Conservation (phyloP, 1,140 invertebrate genomes). For the Trinorchestia longiramus region DNA sequence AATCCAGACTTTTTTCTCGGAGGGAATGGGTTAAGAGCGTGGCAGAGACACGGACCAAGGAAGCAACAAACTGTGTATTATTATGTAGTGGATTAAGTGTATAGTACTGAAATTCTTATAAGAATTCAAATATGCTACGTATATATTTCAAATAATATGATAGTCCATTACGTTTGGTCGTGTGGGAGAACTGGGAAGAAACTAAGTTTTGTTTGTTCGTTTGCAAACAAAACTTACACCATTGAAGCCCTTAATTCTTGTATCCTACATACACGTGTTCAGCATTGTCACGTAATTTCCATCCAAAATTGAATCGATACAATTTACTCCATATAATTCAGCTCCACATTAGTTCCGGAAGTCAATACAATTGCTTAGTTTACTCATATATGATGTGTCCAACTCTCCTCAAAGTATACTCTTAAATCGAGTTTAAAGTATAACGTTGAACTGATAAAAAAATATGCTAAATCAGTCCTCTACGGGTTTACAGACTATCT, state of each 20-base stretch:
- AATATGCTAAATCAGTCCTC: neutral
- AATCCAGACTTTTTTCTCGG: too few relatives aligned
- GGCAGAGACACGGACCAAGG: too few relatives aligned
- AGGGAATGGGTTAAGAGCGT: too few relatives aligned
- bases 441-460: neutral
- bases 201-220: neutral
- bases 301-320: neutral
- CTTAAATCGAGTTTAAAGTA: neutral
- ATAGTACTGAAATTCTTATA: too few relatives aligned
- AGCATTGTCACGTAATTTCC: neutral
- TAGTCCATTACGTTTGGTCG: too few relatives aligned
- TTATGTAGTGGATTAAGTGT: too few relatives aligned
- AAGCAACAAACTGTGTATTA: too few relatives aligned
- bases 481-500: neutral
- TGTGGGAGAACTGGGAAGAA: neutral
- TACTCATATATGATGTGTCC: neutral
- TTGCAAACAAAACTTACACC: neutral
- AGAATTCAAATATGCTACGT: too few relatives aligned
- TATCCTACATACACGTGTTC: neutral
- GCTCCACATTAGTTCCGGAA: neutral
- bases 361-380: neutral
- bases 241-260: neutral
- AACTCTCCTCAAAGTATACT: neutral
- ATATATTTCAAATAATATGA: too few relatives aligned
- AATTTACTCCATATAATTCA: neutral